Conservation (phyloP, 2,888 invertebrate genomes). For the Perizoma flavofasciatum region DNA sequence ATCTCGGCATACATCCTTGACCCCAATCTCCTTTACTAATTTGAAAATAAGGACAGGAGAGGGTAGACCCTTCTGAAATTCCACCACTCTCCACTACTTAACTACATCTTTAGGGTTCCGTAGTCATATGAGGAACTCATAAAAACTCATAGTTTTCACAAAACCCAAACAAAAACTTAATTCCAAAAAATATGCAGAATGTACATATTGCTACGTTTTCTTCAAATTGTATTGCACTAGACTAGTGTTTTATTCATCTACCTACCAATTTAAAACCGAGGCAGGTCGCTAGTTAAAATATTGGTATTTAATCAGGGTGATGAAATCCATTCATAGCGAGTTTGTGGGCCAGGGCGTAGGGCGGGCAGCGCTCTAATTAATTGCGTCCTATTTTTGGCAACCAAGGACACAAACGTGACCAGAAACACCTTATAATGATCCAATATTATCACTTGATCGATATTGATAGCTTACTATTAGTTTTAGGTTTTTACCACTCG, state of each 20-base stretch:
- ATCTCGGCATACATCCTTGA: slow-evolving; percentile 20
- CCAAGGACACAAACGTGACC: slow-evolving; percentile 61
- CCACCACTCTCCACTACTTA: slow-evolving; percentile 11
- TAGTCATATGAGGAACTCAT: too few relatives aligned
- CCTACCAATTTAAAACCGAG: too few relatives aligned
- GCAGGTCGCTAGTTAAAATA: slow-evolving; percentile 6
- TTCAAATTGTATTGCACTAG: too few relatives aligned
- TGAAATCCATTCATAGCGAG: slow-evolving; percentile 56
- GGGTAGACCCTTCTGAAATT: slow-evolving; percentile 21
- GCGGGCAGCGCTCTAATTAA: slow-evolving; percentile 55
- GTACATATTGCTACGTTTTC: too few relatives aligned
- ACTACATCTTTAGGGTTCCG: not conserved
- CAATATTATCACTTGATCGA: slow-evolving; percentile 18
- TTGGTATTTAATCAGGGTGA: slow-evolving; percentile 44
- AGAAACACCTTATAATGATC: slow-evolving; percentile 43
- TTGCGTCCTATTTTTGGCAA: slow-evolving; percentile 60
- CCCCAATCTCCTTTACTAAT: slow-evolving; percentile 18
- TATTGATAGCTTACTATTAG: not conserved
- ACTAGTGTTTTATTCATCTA: too few relatives aligned
- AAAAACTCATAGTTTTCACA: too few relatives aligned
- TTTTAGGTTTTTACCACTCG: not conserved
- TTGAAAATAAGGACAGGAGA: slow-evolving; percentile 17
- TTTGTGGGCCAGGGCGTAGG: slow-evolving; percentile 41
- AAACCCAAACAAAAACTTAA: too few relatives aligned
- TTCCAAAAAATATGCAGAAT: too few relatives aligned